Evolutionary conservation across 2,113 vertebrate genomes (phyloP).

Genomic region (Anser cygnoides): DNA sequence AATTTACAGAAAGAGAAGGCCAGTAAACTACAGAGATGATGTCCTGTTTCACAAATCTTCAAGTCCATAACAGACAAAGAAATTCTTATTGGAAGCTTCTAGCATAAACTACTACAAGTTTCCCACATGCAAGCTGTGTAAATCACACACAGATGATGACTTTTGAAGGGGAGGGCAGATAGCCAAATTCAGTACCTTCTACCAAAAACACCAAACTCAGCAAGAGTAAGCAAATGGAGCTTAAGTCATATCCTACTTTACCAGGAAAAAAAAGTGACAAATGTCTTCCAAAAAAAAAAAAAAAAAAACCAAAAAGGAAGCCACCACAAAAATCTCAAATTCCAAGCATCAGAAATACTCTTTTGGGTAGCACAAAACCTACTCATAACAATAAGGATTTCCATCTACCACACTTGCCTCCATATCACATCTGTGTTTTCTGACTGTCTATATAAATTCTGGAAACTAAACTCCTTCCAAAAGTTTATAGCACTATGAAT

Average conservation of each 20-base stretch:
- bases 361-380: background rate
- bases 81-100: background rate
- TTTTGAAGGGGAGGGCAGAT: background rate
- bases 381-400: background rate
- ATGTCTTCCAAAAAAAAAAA: background rate
- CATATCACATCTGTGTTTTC: background rate
- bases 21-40: background rate
- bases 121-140: accelerated
- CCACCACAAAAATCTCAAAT: background rate
- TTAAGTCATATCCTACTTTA: background rate
- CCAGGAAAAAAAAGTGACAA: background rate
- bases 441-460: background rate
- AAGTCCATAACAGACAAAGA: background rate
- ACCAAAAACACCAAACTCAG: background rate
- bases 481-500: background rate
- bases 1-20: background rate
- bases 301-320: background rate
- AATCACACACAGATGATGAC: background rate
- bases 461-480: background rate
- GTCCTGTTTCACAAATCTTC: background rate
- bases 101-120: background rate
- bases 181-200: background rate
- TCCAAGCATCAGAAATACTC: background rate
- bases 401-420: background rate
- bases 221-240: background rate